Percentiles rank a stretch among this genome's conserved stretches.
Conservation (phyloP, 2,888 invertebrate species). For the Tipula confusa region DNA sequence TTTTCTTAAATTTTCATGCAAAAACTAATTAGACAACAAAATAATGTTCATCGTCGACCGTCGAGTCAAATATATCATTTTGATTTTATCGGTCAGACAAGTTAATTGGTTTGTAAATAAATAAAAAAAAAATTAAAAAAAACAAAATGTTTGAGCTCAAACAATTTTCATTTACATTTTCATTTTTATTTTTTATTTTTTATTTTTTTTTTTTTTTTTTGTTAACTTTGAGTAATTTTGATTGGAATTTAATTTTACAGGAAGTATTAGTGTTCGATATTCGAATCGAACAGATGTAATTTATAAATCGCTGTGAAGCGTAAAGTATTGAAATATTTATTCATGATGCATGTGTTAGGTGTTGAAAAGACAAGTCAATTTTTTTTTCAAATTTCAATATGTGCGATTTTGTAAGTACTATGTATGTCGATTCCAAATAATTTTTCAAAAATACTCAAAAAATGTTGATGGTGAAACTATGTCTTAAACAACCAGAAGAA, state of each 20-base stretch:
- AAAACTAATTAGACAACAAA: not conserved
- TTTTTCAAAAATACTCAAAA: too few species aligned
- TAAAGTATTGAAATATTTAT: not conserved
- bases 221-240: not conserved
- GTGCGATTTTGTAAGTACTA: not conserved
- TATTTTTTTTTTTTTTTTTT: too few species aligned
- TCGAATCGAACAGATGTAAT: not conserved
- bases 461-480: too few species aligned
- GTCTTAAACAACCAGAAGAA: too few species aligned
- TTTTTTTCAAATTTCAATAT: not conserved
- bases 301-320: not conserved
- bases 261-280: not conserved
- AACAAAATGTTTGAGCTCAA: too few species aligned
- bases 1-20: not conserved
- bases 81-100: not conserved
- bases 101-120: constrained; percentile 25
- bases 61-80: not conserved
- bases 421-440: not conserved
- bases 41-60: not conserved
- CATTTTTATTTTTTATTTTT: too few species aligned
- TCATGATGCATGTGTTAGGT: not conserved
- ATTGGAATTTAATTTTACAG: not conserved
- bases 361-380: not conserved
- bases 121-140: not conserved
- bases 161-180: too few species aligned